Conservation (phyloP, 2,797 vertebrate species). For the Chrysocyon brachyurus region DNA sequence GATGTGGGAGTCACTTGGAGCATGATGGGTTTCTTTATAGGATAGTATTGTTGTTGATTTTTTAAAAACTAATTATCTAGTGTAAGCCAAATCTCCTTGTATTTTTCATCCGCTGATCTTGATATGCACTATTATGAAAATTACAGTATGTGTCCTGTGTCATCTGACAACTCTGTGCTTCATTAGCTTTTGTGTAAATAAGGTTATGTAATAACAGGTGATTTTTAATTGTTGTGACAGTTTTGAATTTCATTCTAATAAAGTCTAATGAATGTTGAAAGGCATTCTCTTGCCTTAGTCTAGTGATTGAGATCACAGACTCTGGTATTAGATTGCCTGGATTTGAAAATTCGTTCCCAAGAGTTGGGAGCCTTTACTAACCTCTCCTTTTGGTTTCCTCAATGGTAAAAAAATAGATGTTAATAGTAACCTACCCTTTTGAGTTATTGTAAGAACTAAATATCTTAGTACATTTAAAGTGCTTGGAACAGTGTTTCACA, state of each 20-base stretch:
- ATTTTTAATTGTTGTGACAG: constrained; percentile 62
- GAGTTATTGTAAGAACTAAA: background rate
- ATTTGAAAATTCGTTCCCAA: background rate
- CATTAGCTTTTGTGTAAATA: constrained; percentile 44
- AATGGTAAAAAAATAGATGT: background rate
- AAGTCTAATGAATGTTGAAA: constrained; percentile 40
- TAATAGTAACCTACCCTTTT: background rate
- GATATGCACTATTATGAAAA: background rate
- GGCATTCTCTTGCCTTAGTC: background rate
- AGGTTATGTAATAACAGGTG: constrained; percentile 48
- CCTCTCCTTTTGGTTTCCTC: background rate
- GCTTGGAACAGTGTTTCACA: background rate
- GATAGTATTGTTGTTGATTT: background rate
- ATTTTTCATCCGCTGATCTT: background rate
- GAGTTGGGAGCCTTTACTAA: background rate
- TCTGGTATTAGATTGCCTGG: background rate
- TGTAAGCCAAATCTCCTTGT: background rate
- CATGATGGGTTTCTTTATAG: background rate
- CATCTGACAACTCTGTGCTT: constrained; percentile 39
- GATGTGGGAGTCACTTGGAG: background rate
- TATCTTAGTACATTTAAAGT: background rate
- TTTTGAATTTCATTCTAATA: constrained; percentile 34
- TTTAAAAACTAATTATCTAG: background rate
- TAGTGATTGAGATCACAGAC: background rate
- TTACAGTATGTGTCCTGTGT: background rate